Conservation (phyloP, 2,113 vertebrate genomes). For the Tiliqua scincoides region DNA sequence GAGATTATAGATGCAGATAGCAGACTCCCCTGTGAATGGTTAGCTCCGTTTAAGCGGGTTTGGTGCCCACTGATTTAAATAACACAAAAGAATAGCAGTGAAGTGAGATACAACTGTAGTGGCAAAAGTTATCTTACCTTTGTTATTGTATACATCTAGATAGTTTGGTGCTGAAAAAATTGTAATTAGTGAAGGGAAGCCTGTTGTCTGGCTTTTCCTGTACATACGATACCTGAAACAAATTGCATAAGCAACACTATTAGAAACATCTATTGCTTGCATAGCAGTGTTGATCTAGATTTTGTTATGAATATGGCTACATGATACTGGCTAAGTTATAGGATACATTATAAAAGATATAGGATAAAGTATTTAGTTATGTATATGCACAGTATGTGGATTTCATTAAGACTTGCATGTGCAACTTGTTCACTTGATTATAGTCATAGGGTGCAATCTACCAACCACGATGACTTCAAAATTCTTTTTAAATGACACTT, state of each 20-base stretch:
- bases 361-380: not conserved
- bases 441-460: not conserved
- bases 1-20: too few relatives aligned
- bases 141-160: constrained; percentile 99
- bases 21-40: too few relatives aligned
- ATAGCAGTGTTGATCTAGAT: accelerated
- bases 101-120: not conserved
- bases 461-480: not conserved
- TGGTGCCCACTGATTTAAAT: not conserved
- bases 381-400: not conserved
- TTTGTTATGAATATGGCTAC: not conserved
- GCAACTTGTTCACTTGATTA: not conserved
- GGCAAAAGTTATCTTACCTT: constrained; percentile 82
- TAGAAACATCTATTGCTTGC: constrained; percentile 2
- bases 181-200: constrained; percentile 98
- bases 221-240: constrained; percentile 95
- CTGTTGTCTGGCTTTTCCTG: constrained; percentile 99
- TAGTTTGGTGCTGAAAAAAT: constrained; percentile 99
- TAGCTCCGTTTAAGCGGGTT: too few relatives aligned
- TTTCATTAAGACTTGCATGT: not conserved
- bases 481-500: not conserved
- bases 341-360: not conserved
- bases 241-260: constrained; percentile 46
- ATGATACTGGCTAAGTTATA: not conserved
- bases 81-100: not conserved